These are phyloP conservation scores for Agrenia bidenticulata DNA, from an alignment of 2,888 invertebrate genomes.

Conservation along the genomic window DNA sequence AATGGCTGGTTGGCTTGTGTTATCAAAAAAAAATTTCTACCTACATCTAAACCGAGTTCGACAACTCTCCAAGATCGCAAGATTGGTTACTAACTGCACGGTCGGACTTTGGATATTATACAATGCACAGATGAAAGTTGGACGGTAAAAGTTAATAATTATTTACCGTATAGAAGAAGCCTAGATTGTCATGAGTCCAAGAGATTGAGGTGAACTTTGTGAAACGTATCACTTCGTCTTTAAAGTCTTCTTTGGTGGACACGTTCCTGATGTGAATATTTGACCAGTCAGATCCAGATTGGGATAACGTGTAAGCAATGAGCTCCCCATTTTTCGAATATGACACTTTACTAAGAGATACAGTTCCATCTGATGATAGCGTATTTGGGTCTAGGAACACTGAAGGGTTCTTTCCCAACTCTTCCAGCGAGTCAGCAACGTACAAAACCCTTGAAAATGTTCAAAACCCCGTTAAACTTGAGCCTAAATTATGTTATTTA, in stretches of 20 bases:
- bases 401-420: constrained; percentile 69
- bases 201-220: constrained; percentile 87
- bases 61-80: too few relatives aligned
- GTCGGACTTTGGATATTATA: too few relatives aligned
- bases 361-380: constrained; percentile 86
- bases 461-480: too few relatives aligned
- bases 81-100: too few relatives aligned
- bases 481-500: too few relatives aligned
- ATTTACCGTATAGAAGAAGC: constrained; percentile 86
- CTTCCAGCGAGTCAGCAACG: constrained; percentile 88
- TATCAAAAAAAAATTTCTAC: too few relatives aligned
- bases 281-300: constrained; percentile 95
- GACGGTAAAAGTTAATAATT: background rate
- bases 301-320: constrained; percentile 88
- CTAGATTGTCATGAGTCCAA: constrained; percentile 93
- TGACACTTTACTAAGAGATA: constrained; percentile 71
- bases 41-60: too few relatives aligned
- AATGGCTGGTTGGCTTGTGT: too few relatives aligned
- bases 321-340: constrained; percentile 88
- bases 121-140: too few relatives aligned
- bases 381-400: constrained; percentile 95
- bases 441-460: constrained; percentile 59
- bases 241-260: constrained; percentile 73
- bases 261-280: constrained; percentile 81
- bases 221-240: constrained; percentile 87